A percentile compares a stretch with the other conserved stretches of the same genome.
Evolutionary conservation across 2,113 vertebrate species (phyloP).

Genomic region (Vulpes ferrilata): DNA sequence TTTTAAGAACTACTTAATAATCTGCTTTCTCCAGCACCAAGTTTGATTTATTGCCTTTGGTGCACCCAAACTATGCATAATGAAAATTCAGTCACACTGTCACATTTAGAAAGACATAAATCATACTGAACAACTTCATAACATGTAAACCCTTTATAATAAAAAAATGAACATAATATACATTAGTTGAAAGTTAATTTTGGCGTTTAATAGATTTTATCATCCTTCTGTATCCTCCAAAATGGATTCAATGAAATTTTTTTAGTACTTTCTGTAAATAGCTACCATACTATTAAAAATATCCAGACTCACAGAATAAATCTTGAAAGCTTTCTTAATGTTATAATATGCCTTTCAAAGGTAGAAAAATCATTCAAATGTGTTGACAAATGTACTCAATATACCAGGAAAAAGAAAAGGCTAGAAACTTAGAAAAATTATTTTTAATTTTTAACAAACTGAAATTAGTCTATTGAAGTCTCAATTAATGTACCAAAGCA

Average conservation of each 20-base stretch:
- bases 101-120: slow-evolving; percentile 47
- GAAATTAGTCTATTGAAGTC: slow-evolving; percentile 41
- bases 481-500: slow-evolving; percentile 65
- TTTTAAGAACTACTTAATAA: slow-evolving; percentile 14
- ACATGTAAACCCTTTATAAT: background rate
- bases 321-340: slow-evolving; percentile 5
- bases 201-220: slow-evolving; percentile 46
- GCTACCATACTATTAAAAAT: background rate
- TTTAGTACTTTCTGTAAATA: slow-evolving; percentile 47
- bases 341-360: slow-evolving; percentile 29
- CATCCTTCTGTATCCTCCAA: slow-evolving; percentile 5
- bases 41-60: slow-evolving; percentile 27
- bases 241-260: background rate
- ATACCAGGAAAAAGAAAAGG: slow-evolving; percentile 43
- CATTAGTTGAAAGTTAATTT: background rate
- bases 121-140: background rate
- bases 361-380: slow-evolving; percentile 38
- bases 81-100: slow-evolving; percentile 51
- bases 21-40: background rate
- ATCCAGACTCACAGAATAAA: background rate
- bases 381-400: background rate
- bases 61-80: background rate
- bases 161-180: background rate
- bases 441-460: slow-evolving; percentile 67
- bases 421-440: slow-evolving; percentile 19